These are phyloP conservation scores for Cantharis rustica DNA, from an alignment of 2,888 invertebrate genomes.

Conservation along the genomic window DNA sequence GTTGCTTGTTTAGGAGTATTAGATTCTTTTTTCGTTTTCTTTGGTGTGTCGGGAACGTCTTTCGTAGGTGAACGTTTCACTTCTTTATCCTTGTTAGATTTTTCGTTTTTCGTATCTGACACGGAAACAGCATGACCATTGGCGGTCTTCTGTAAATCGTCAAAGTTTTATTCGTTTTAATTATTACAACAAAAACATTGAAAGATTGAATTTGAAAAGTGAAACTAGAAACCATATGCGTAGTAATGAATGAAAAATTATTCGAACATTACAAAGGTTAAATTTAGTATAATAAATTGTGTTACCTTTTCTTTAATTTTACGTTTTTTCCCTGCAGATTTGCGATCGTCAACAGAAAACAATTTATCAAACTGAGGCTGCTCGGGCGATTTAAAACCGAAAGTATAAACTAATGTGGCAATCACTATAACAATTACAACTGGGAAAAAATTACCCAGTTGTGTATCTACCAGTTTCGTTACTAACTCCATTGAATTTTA, in stretches of 20 bases:
- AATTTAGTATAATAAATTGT: not conserved
- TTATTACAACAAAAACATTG: not conserved
- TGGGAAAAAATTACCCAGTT: constrained; percentile 62
- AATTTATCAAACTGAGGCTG: constrained; percentile 81
- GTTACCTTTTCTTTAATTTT: constrained; percentile 74
- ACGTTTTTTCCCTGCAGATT: constrained; percentile 69
- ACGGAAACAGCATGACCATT: constrained; percentile 66
- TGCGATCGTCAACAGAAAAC: constrained; percentile 68
- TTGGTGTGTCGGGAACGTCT: constrained; percentile 57
- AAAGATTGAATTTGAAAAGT: not conserved
- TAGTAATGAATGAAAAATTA: not conserved
- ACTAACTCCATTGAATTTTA: constrained; percentile 63
- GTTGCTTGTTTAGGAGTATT: constrained; percentile 53
- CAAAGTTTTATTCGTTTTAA: not conserved
- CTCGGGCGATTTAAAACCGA: constrained; percentile 79
- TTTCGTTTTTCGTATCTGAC: constrained; percentile 63
- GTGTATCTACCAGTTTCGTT: constrained; percentile 63
- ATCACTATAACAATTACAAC: constrained; percentile 69
- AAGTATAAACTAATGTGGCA: constrained; percentile 75
- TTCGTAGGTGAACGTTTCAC: constrained; percentile 56
- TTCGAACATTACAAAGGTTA: not conserved
- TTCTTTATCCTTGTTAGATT: constrained; percentile 60
- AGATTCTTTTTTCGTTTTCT: constrained; percentile 50
- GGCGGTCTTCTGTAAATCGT: constrained; percentile 61
- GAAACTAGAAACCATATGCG: not conserved